Evolutionary conservation across 2,797 vertebrate genomes (phyloP).

Genomic region (Hoplostethus mediterraneus): DNA sequence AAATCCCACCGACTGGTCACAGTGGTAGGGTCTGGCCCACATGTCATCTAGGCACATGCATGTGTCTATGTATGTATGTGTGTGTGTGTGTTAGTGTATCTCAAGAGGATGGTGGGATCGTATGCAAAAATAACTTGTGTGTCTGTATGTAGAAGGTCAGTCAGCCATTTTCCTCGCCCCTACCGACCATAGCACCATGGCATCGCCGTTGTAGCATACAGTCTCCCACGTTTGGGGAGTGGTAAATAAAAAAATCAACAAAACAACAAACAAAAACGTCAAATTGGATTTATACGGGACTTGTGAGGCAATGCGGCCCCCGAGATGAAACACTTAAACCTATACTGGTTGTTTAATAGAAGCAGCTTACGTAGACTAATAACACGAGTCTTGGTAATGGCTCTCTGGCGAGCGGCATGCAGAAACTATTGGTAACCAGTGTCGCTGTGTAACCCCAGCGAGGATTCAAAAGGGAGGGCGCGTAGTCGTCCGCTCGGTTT

Average conservation of each 20-base stretch:
- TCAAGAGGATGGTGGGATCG: constrained; percentile 41
- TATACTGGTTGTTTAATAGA: constrained; percentile 14
- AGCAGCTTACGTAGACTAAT: constrained; percentile 29
- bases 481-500: constrained; percentile 56
- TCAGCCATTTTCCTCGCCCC: constrained; percentile 24
- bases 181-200: constrained; percentile 68
- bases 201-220: constrained; percentile 40
- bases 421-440: constrained; percentile 11
- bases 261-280: background rate
- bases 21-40: constrained; percentile 52
- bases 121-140: constrained; percentile 12
- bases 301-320: constrained; percentile 31
- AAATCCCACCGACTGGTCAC: constrained; percentile 51
- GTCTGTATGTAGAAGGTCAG: constrained; percentile 33
- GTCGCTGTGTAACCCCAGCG: constrained; percentile 29
- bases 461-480: constrained; percentile 35
- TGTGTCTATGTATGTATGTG: constrained; percentile 21
- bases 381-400: background rate
- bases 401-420: constrained; percentile 27
- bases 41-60: constrained; percentile 34
- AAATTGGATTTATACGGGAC: constrained; percentile 10
- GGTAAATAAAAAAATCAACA: background rate
- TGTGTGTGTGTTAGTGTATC: constrained; percentile 55
- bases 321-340: constrained; percentile 38
- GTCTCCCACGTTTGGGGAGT: constrained; percentile 14